Percentiles rank a stretch among this genome's conserved stretches.
phyloP scores from a whole-genome alignment of 2,797 vertebrate genomes.

The Acanthurus leucopareius region DNA sequence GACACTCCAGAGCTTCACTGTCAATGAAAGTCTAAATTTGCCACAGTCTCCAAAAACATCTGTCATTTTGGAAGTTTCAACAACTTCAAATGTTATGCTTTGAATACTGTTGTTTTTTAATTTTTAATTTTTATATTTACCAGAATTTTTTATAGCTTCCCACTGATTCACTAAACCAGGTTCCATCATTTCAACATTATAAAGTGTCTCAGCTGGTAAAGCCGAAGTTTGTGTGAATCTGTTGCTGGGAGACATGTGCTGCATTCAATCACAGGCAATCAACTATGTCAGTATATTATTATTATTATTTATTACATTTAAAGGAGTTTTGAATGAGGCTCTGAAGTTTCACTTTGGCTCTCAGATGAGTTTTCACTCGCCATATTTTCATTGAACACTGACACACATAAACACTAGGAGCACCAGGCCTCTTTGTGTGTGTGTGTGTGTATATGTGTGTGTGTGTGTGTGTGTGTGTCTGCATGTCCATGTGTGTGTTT shows the following conservation, averaged over 20 bases:
- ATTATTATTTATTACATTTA: slow-evolving; percentile 1
- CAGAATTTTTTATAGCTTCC: not conserved
- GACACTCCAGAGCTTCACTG: too few species aligned
- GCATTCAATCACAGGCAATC: too few species aligned
- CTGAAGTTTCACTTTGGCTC: slow-evolving; percentile 7
- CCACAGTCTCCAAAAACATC: too few species aligned
- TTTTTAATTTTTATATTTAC: not conserved
- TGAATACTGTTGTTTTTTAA: too few species aligned
- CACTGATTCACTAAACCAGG: not conserved
- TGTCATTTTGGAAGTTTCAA: too few species aligned
- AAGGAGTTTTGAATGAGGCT: slow-evolving; percentile 8
- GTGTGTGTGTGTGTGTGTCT: slow-evolving; percentile 3
- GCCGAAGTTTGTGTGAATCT: not conserved
- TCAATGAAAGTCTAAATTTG: too few species aligned
- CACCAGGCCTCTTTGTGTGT: slow-evolving; percentile 17
- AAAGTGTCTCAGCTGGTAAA: not conserved
- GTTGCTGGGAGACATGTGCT: slow-evolving; percentile 1
- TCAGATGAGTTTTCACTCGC: not conserved
- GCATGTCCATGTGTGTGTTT: not conserved
- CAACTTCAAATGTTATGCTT: too few species aligned
- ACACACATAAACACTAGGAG: not conserved
- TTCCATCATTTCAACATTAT: not conserved
- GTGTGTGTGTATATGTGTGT: not conserved
- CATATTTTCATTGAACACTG: not conserved
- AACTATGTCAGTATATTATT: too few species aligned